Evolutionary conservation across 2,888 invertebrate genomes (phyloP).

Genomic region (Linnaemya vulpina): DNA sequence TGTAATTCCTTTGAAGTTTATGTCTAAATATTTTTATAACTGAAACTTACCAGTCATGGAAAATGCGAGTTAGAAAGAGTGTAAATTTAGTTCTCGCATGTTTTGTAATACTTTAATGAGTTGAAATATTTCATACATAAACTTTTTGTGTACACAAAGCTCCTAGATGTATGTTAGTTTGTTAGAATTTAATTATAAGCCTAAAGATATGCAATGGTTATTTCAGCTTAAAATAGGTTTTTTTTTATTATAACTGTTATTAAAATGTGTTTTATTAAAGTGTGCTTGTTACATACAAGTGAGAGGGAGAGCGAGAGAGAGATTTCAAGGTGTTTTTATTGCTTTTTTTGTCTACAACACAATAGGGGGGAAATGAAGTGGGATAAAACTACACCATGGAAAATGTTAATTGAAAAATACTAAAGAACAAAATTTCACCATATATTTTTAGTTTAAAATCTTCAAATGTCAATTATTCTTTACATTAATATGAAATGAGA

Average conservation of each 20-base stretch:
- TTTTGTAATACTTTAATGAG: conserved; percentile 47
- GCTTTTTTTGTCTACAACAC: neutral
- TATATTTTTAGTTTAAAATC: neutral
- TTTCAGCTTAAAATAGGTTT: neutral
- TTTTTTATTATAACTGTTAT: too few species aligned
- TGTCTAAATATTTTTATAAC: conserved; percentile 36
- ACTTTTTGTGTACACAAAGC: neutral
- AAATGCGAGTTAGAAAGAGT: conserved; percentile 62
- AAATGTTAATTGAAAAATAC: conserved; percentile 3
- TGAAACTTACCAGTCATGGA: conserved; percentile 65
- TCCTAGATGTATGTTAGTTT: conserved; percentile 38
- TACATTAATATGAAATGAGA: neutral
- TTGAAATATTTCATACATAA: neutral
- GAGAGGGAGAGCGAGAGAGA: neutral
- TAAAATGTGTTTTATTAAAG: neutral
- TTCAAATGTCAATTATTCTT: neutral
- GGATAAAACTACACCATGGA: neutral
- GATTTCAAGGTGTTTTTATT: conserved; percentile 23
- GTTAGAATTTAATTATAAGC: conserved; percentile 48
- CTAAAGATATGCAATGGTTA: conserved; percentile 48
- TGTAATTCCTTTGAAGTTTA: neutral
- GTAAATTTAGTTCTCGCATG: conserved; percentile 69
- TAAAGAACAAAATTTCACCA: neutral
- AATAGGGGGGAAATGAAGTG: neutral
- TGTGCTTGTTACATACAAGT: neutral